Evolutionary conservation across 2,113 vertebrate genomes (phyloP).

Genomic region (Nesoenas mayeri): DNA sequence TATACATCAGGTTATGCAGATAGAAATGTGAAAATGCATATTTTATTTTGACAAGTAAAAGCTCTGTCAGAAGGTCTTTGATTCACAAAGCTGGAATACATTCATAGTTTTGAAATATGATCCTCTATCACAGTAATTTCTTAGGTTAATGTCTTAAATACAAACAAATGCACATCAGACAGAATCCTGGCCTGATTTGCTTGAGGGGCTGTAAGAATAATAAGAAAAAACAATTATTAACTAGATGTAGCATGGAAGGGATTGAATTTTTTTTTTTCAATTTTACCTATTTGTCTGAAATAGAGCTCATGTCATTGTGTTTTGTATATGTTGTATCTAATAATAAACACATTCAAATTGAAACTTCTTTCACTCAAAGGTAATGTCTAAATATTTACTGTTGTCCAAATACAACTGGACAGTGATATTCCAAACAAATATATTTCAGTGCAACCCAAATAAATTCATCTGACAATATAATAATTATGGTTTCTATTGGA

Average conservation of each 20-base stretch:
- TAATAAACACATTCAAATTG: background rate
- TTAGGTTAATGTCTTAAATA: constrained; percentile 48
- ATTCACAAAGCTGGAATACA: constrained; percentile 56
- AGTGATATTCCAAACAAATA: background rate
- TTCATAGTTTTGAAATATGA: constrained; percentile 50
- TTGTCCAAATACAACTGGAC: background rate
- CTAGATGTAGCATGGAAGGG: background rate
- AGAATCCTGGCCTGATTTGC: background rate
- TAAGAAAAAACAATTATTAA: background rate
- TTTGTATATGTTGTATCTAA: background rate
- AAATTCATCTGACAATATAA: background rate
- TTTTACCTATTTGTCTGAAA: background rate
- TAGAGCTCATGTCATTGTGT: background rate
- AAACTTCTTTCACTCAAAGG: background rate
- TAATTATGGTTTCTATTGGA: background rate
- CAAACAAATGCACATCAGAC: constrained; percentile 35
- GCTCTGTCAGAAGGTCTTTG: constrained; percentile 45
- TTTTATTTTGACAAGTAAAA: constrained; percentile 61
- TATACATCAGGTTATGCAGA: constrained; percentile 34
- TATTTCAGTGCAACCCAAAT: background rate
- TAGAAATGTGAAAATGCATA: constrained; percentile 54
- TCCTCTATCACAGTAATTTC: background rate
- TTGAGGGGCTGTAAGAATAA: background rate
- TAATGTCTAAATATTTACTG: background rate
- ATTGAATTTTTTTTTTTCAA: background rate